A percentile compares a stretch with the other conserved stretches of the same genome.
Evolutionary conservation across 2,797 vertebrate species (phyloP).

Genomic region (Bradypus variegatus): DNA sequence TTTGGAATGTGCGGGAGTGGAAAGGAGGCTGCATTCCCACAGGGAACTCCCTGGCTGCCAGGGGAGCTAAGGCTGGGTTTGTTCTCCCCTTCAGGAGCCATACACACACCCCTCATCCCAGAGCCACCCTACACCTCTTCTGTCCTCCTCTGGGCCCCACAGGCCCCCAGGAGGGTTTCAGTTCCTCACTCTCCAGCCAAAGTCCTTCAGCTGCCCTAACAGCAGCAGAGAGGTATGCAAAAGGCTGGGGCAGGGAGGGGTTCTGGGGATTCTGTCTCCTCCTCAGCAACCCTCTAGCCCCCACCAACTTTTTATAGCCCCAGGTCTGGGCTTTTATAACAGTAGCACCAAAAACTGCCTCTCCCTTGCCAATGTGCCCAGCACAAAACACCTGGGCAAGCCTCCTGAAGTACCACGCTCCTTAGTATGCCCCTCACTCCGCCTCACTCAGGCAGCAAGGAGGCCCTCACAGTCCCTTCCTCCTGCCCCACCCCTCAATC

Average conservation of each 20-base stretch:
- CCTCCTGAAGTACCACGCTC: background rate
- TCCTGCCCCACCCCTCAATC: background rate
- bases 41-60: background rate
- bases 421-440: background rate
- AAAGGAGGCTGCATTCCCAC: background rate
- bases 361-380: too few species aligned
- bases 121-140: background rate
- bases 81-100: background rate
- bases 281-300: background rate
- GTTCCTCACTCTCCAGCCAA: background rate
- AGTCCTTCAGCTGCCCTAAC: background rate
- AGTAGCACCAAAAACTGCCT: background rate
- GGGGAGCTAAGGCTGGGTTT: background rate
- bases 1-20: slow-evolving; percentile 46
- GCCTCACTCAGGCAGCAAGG: background rate
- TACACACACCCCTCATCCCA: too few species aligned
- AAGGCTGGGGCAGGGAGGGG: background rate
- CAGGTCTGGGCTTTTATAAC: background rate
- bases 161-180: background rate
- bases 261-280: background rate
- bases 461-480: background rate
- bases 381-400: rapidly evolving
- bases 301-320: background rate
- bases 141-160: rapidly evolving
- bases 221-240: background rate